phyloP scores from a whole-genome alignment of 2,888 invertebrate genomes.

The Ectropis crepuscularia region DNA sequence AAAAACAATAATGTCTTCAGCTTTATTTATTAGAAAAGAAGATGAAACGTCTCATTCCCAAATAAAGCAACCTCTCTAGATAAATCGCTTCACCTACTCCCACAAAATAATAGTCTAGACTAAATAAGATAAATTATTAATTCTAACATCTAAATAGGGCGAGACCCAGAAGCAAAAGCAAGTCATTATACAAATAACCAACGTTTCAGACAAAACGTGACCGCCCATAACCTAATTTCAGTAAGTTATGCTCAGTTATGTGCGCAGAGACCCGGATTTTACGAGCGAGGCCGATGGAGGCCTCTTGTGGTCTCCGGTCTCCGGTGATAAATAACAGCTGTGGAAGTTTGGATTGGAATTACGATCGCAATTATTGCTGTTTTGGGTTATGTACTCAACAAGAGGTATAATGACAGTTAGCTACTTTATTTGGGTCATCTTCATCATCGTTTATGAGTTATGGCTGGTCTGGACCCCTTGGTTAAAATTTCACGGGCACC shows the following conservation, averaged over 20 bases:
- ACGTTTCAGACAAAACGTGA: constrained; percentile 45
- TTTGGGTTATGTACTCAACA: background rate
- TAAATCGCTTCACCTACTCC: background rate
- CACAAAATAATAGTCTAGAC: background rate
- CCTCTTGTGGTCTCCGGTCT: constrained; percentile 41
- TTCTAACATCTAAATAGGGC: constrained; percentile 9
- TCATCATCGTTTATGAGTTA: too few species aligned
- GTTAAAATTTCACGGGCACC: too few species aligned
- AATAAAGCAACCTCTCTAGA: background rate
- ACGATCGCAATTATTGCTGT: constrained; percentile 8
- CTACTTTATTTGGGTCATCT: too few species aligned
- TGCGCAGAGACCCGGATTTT: constrained; percentile 52
- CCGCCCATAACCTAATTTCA: constrained; percentile 48
- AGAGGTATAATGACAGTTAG: too few species aligned
- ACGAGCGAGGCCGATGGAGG: constrained; percentile 46
- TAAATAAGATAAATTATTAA: background rate
- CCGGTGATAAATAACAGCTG: constrained; percentile 54
- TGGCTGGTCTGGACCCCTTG: too few species aligned
- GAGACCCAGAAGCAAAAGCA: constrained; percentile 12
- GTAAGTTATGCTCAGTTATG: constrained; percentile 45
- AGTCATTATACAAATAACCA: constrained; percentile 15
- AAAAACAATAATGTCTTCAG: too few species aligned
- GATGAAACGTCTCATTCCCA: too few species aligned
- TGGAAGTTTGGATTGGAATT: constrained; percentile 35
- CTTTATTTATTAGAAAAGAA: too few species aligned